phyloP scores from a whole-genome alignment of 1,140 invertebrate genomes.

The Euwallacea fornicatus region DNA sequence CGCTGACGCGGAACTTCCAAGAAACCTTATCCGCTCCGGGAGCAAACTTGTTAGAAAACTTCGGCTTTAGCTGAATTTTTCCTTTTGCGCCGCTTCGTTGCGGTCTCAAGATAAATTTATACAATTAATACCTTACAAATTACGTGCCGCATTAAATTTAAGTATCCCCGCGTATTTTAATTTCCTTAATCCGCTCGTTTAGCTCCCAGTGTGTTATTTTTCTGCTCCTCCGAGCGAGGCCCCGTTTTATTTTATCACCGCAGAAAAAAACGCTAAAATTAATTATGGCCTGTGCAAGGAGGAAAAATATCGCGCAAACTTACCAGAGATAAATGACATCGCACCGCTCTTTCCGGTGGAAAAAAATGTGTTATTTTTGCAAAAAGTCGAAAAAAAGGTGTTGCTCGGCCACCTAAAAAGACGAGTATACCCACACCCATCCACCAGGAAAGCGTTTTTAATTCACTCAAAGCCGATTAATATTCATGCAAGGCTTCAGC shows the following conservation, averaged over 20 bases:
- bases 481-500: too few relatives aligned
- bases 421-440: too few relatives aligned
- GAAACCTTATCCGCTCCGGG: constrained; percentile 4
- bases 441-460: too few relatives aligned
- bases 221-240: constrained; percentile 8
- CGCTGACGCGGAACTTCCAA: constrained; percentile 11
- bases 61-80: constrained; percentile 8
- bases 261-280: constrained; percentile 22
- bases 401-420: background rate
- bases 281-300: constrained; percentile 23
- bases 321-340: too few relatives aligned
- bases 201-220: constrained; percentile 25
- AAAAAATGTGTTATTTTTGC: too few relatives aligned
- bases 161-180: constrained; percentile 21
- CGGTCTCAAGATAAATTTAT: constrained; percentile 23
- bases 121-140: constrained; percentile 29
- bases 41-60: constrained; percentile 7
- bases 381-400: too few relatives aligned
- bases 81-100: background rate
- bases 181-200: constrained; percentile 27
- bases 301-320: constrained; percentile 18
- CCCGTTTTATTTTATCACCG: constrained; percentile 19
- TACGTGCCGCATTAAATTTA: constrained; percentile 19
- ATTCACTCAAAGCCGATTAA: too few relatives aligned
- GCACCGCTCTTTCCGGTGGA: too few relatives aligned